A percentile compares a stretch with the other conserved stretches of the same genome.
phyloP scores from a whole-genome alignment of 2,888 invertebrate genomes.

The Tyria jacobaeae region DNA sequence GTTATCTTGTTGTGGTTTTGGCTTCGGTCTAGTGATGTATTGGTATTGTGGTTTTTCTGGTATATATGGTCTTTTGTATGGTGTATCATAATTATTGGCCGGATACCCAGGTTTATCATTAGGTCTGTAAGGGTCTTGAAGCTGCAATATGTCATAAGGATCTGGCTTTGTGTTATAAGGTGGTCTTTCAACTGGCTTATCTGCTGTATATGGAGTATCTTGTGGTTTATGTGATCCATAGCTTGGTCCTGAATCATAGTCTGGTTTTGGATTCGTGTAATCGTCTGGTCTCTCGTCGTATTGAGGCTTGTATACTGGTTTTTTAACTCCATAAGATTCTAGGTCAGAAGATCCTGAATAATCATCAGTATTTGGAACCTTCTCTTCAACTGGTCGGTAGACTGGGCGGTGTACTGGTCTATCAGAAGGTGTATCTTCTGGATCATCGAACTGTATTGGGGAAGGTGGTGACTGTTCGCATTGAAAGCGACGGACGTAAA shows the following conservation, averaged over 20 bases:
- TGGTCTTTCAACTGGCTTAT: constrained; percentile 40
- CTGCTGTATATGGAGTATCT: constrained; percentile 66
- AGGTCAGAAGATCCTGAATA: constrained; percentile 59
- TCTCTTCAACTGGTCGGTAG: constrained; percentile 71
- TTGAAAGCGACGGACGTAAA: constrained; percentile 73
- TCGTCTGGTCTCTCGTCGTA: constrained; percentile 72
- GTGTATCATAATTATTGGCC: constrained; percentile 41
- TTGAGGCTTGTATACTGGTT: constrained; percentile 55
- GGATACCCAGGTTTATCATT: constrained; percentile 52
- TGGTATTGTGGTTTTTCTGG: constrained; percentile 71
- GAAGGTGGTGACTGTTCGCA: constrained; percentile 78
- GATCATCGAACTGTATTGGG: constrained; percentile 69
- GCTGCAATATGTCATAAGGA: constrained; percentile 65
- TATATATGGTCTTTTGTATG: constrained; percentile 50
- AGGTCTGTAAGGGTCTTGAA: constrained; percentile 56
- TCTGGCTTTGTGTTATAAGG: constrained; percentile 55
- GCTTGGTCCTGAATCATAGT: constrained; percentile 66
- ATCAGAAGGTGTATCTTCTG: constrained; percentile 20
- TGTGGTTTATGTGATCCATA: constrained; percentile 73
- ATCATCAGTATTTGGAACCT: constrained; percentile 67
- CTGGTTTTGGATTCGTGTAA: constrained; percentile 63
- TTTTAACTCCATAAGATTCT: constrained; percentile 45
- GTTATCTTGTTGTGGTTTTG: constrained; percentile 51
- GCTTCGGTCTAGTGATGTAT: constrained; percentile 74
- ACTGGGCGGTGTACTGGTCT: constrained; percentile 69